Evolutionary conservation across 2,797 vertebrate genomes (phyloP).

Genomic region (Heterohyrax brucei): DNA sequence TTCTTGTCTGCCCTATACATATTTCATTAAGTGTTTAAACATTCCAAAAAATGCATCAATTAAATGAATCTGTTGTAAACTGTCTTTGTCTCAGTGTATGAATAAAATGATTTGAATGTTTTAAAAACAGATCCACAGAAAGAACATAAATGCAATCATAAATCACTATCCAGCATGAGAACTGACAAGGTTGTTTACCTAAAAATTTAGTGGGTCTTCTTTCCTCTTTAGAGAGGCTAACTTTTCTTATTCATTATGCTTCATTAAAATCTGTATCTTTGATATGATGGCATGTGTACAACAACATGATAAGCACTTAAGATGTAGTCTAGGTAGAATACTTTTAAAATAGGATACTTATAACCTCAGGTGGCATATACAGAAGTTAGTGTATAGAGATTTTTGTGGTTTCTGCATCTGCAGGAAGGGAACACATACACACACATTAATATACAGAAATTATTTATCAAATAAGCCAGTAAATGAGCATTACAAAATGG

Average conservation of each 20-base stretch:
- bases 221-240: neutral
- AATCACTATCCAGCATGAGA: neutral
- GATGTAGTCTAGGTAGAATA: neutral
- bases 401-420: neutral
- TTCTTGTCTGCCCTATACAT: neutral
- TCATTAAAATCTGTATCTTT: neutral
- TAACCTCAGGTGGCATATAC: neutral
- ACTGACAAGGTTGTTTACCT: neutral
- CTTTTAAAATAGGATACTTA: neutral
- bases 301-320: neutral
- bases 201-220: neutral
- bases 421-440: neutral
- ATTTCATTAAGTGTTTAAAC: conserved; percentile 41
- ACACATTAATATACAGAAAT: neutral
- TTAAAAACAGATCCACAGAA: neutral
- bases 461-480: neutral
- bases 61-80: neutral
- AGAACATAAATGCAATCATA: neutral
- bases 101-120: conserved; percentile 24
- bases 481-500: neutral
- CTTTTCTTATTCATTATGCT: neutral
- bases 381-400: neutral
- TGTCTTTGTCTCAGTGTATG: neutral
- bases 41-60: neutral
- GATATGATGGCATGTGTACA: neutral